Percentiles rank a stretch among this genome's conserved stretches.
Evolutionary conservation across 2,113 vertebrate genomes (phyloP).

Genomic region (Nannobrachium achirus): DNA sequence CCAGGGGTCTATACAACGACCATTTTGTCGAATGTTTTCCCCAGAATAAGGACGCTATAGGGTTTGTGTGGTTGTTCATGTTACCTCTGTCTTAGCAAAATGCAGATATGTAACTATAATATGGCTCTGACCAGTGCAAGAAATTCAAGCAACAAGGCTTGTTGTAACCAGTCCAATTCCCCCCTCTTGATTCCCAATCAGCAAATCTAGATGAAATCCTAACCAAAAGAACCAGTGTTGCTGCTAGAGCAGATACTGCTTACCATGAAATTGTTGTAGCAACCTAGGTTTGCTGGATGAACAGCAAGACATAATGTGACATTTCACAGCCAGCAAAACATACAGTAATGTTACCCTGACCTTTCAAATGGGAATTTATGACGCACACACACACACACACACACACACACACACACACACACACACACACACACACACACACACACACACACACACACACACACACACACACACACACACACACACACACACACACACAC

Average conservation of each 20-base stretch:
- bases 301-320: slow-evolving; percentile 59
- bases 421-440: neutral
- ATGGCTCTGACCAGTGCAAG: too few relatives aligned
- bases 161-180: too few relatives aligned
- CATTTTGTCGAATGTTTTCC: too few relatives aligned
- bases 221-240: neutral
- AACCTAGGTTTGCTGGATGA: slow-evolving; percentile 34
- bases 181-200: too few relatives aligned
- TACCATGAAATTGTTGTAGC: slow-evolving; percentile 25
- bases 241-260: neutral
- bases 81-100: too few relatives aligned
- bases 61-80: too few relatives aligned
- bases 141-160: too few relatives aligned
- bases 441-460: slow-evolving; percentile 7
- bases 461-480: slow-evolving; percentile 14
- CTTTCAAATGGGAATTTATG: slow-evolving; percentile 57
- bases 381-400: slow-evolving; percentile 28
- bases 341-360: slow-evolving; percentile 58
- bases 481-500: neutral
- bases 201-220: too few relatives aligned
- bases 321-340: slow-evolving; percentile 63
- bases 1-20: too few relatives aligned
- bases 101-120: too few relatives aligned
- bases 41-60: too few relatives aligned
- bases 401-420: neutral